phyloP scores from a whole-genome alignment of 2,888 invertebrate species.

The Scaeva pyrastri region DNA sequence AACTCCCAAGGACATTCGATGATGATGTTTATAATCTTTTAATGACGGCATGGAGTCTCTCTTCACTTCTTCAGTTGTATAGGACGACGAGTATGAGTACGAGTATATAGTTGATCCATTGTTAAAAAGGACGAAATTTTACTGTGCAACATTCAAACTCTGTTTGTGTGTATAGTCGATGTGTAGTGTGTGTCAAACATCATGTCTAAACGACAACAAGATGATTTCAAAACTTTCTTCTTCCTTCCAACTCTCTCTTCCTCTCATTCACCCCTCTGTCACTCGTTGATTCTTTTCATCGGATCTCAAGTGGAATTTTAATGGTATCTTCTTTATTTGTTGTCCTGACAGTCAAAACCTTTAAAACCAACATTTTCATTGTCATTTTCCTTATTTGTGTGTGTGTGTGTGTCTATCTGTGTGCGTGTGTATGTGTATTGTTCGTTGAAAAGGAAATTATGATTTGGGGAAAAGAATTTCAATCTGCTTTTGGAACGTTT shows the following conservation, averaged over 20 bases:
- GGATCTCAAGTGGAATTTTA: slow-evolving; percentile 44
- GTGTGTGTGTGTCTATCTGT: too few species aligned
- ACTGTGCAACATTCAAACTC: background rate
- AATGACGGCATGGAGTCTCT: slow-evolving; percentile 1
- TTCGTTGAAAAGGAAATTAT: slow-evolving; percentile 36
- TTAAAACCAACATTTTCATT: slow-evolving; percentile 21
- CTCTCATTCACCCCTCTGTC: too few species aligned
- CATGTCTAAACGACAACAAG: slow-evolving; percentile 22
- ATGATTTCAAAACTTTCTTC: slow-evolving; percentile 45
- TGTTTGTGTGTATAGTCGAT: slow-evolving; percentile 1
- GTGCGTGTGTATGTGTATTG: too few species aligned
- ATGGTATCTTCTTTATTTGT: slow-evolving; percentile 35
- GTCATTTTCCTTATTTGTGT: too few species aligned
- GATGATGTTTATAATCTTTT: background rate
- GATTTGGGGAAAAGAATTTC: slow-evolving; percentile 49
- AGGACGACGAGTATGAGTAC: too few species aligned
- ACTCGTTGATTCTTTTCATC: background rate
- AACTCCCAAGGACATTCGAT: background rate
- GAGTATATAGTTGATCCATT: slow-evolving; percentile 3
- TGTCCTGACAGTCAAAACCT: slow-evolving; percentile 39
- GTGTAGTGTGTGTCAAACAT: background rate
- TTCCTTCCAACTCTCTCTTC: background rate
- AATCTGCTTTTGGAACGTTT: slow-evolving; percentile 46
- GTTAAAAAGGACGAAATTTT: background rate
- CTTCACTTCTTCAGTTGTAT: too few species aligned